A percentile compares a stretch with the other conserved stretches of the same genome.
Conservation (phyloP, 2,113 vertebrate genomes). For the Petaurus breviceps region DNA sequence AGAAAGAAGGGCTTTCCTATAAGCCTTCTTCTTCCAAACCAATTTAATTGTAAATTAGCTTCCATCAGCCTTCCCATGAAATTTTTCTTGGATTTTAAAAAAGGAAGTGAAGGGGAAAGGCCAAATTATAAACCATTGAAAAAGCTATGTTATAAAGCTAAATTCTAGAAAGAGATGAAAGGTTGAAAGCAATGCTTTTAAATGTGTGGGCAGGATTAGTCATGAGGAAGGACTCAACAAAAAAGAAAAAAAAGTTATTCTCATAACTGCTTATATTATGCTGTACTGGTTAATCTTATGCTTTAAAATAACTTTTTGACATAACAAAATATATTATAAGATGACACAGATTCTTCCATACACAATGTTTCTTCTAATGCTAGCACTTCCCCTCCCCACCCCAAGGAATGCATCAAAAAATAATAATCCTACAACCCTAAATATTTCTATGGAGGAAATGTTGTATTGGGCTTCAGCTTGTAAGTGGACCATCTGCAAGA, state of each 20-base stretch:
- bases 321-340: background rate
- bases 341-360: background rate
- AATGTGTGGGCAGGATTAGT: background rate
- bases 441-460: background rate
- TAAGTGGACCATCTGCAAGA: background rate
- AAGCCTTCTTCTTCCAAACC: background rate
- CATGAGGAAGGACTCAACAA: background rate
- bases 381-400: background rate
- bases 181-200: background rate
- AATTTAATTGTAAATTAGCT: constrained; percentile 57
- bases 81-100: constrained; percentile 31
- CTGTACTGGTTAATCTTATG: background rate
- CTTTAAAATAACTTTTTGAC: background rate
- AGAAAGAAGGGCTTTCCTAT: constrained; percentile 38
- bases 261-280: background rate
- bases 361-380: background rate
- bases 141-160: background rate
- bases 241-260: background rate
- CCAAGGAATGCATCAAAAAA: background rate
- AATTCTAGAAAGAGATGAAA: background rate
- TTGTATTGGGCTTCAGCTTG: background rate
- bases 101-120: constrained; percentile 22
- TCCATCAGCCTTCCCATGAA: constrained; percentile 30
- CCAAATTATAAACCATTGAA: background rate
- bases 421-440: background rate